Evolutionary conservation across 2,113 vertebrate species (phyloP).

Genomic region (Hemiprocne comata): DNA sequence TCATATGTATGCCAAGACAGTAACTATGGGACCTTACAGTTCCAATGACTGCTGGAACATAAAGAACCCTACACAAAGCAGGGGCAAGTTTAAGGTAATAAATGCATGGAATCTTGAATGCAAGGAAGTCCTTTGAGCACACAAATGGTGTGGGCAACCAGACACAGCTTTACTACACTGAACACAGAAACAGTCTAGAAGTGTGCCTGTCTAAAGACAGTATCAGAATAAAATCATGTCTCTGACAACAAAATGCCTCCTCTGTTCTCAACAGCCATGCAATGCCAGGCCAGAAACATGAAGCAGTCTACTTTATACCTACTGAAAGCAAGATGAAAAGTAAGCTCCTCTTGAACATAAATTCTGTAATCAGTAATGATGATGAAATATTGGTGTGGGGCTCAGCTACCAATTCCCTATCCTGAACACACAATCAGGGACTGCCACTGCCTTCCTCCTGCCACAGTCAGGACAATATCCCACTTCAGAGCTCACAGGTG

Average conservation of each 20-base stretch:
- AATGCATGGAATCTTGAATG: not conserved
- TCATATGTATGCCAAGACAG: conserved; percentile 10
- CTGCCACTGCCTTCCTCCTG: not conserved
- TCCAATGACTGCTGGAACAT: not conserved
- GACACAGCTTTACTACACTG: not conserved
- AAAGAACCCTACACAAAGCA: not conserved
- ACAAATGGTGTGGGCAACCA: not conserved
- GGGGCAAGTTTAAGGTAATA: not conserved
- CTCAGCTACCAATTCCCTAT: not conserved
- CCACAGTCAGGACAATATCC: not conserved
- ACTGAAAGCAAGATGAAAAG: not conserved
- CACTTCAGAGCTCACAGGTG: rapidly evolving
- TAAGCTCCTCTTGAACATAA: not conserved
- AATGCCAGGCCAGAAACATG: not conserved
- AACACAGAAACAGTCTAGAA: not conserved
- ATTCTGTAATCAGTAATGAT: not conserved
- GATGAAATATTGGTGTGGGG: not conserved
- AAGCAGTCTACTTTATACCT: not conserved
- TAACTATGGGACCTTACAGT: not conserved
- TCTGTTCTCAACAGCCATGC: not conserved
- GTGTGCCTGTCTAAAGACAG: not conserved
- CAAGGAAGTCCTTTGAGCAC: not conserved
- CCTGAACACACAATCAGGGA: not conserved
- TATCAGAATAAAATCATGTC: not conserved
- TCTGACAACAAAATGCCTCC: not conserved